phyloP scores from a whole-genome alignment of 2,113 vertebrate species.

The Psittacus erithacus region DNA sequence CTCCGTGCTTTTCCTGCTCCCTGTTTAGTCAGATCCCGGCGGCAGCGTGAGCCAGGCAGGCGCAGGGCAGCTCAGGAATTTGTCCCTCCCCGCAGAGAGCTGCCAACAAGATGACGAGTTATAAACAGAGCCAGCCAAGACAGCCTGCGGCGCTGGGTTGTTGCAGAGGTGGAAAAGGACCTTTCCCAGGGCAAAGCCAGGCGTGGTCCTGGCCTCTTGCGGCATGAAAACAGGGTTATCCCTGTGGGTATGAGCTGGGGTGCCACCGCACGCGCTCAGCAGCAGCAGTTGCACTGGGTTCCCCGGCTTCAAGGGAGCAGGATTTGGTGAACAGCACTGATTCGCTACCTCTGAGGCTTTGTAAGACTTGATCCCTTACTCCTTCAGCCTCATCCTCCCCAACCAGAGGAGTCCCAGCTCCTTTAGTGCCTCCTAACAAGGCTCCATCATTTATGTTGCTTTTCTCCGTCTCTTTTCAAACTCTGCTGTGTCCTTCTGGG shows the following conservation, averaged over 20 bases:
- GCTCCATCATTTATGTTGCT: background rate
- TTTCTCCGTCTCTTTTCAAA: background rate
- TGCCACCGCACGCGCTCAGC: background rate
- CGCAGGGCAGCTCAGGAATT: constrained; percentile 26
- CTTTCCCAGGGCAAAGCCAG: background rate
- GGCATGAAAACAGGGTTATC: background rate
- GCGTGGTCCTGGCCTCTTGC: background rate
- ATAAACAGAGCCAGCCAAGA: constrained; percentile 22
- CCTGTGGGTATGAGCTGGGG: background rate
- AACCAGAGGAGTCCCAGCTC: background rate
- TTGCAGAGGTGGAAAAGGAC: background rate
- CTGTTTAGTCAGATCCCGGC: background rate
- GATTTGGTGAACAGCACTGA: background rate
- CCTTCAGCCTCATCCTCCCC: background rate
- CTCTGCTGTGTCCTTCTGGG: background rate
- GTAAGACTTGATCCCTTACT: background rate
- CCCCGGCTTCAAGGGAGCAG: background rate
- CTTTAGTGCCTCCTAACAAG: background rate
- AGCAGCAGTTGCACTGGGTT: background rate
- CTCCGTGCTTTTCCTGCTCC: background rate
- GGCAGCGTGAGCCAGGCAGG: background rate
- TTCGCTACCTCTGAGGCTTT: background rate
- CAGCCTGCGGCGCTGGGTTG: background rate
- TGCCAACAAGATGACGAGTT: constrained; percentile 41
- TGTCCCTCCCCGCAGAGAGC: constrained; percentile 8